These are phyloP conservation scores for Elegia similella DNA, from an alignment of 2,888 invertebrate species.

Conservation along the genomic window DNA sequence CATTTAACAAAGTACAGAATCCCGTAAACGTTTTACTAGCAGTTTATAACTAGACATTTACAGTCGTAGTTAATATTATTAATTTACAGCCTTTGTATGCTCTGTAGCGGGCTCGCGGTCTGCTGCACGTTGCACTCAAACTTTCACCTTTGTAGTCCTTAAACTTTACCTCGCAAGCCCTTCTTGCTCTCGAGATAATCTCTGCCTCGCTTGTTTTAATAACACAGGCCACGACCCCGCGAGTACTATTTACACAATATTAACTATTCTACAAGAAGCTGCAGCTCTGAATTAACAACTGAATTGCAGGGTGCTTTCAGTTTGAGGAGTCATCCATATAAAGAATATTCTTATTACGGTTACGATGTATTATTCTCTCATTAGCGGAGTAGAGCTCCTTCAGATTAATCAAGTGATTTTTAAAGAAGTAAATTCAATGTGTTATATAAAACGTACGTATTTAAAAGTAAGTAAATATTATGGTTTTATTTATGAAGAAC, in stretches of 20 bases:
- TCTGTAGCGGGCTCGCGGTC: constrained; percentile 44
- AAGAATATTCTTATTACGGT: not conserved
- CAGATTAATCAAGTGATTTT: too few relatives aligned
- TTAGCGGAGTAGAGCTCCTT: not conserved
- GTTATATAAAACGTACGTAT: too few relatives aligned
- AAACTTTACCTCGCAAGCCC: constrained; percentile 49
- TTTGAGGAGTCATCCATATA: not conserved
- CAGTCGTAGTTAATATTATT: constrained; percentile 38
- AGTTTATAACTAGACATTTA: not conserved
- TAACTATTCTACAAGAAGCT: not conserved
- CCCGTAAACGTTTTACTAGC: not conserved
- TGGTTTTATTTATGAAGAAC: not conserved
- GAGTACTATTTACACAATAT: constrained; percentile 33
- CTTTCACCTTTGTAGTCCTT: constrained; percentile 53
- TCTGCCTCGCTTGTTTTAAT: constrained; percentile 45
- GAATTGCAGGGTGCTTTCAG: not conserved
- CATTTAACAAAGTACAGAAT: too few relatives aligned
- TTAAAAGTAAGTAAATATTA: too few relatives aligned
- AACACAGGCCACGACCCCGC: constrained; percentile 40
- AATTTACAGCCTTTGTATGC: constrained; percentile 47
- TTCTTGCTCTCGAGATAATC: constrained; percentile 49
- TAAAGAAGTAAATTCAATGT: too few relatives aligned
- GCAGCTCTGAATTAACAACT: not conserved
- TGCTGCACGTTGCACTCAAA: constrained; percentile 51
- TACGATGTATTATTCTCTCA: not conserved